phyloP scores from a whole-genome alignment of 2,113 vertebrate genomes.

The Vulpes vulpes region DNA sequence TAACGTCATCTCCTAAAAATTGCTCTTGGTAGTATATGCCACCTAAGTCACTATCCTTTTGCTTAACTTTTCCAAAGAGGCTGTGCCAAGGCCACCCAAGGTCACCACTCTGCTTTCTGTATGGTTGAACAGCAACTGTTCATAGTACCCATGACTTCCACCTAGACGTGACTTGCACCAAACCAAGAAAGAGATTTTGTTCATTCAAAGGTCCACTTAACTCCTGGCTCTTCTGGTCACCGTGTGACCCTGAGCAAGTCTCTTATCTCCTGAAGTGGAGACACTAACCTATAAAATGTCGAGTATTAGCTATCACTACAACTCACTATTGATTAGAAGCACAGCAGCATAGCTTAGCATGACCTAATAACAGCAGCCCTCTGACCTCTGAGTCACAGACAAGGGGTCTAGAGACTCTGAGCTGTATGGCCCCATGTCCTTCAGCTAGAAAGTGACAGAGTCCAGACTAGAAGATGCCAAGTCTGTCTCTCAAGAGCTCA shows the following conservation, averaged over 20 bases:
- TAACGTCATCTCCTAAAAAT: not conserved
- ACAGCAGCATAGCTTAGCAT: not conserved
- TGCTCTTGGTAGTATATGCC: not conserved
- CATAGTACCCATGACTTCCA: not conserved
- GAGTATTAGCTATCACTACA: not conserved
- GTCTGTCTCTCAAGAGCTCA: not conserved
- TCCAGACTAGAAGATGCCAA: not conserved
- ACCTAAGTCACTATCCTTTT: not conserved
- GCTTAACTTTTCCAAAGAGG: conserved; percentile 12
- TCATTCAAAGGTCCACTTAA: not conserved
- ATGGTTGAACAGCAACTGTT: not conserved
- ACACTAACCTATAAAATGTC: not conserved
- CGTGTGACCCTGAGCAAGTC: not conserved
- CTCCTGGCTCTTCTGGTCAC: not conserved
- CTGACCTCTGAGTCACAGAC: not conserved
- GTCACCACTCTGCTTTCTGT: not conserved
- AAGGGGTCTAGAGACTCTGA: not conserved
- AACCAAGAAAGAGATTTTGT: not conserved
- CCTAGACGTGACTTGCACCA: not conserved
- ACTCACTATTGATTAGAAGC: not conserved
- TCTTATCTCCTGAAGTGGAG: not conserved
- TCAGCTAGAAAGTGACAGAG: not conserved
- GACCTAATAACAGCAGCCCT: not conserved
- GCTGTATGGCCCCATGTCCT: not conserved
- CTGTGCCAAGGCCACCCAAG: not conserved